Percentiles rank a stretch among this genome's conserved stretches.
These are phyloP conservation scores for Rallus crepitans DNA, from an alignment of 2,797 vertebrate genomes.

Conservation along the genomic window DNA sequence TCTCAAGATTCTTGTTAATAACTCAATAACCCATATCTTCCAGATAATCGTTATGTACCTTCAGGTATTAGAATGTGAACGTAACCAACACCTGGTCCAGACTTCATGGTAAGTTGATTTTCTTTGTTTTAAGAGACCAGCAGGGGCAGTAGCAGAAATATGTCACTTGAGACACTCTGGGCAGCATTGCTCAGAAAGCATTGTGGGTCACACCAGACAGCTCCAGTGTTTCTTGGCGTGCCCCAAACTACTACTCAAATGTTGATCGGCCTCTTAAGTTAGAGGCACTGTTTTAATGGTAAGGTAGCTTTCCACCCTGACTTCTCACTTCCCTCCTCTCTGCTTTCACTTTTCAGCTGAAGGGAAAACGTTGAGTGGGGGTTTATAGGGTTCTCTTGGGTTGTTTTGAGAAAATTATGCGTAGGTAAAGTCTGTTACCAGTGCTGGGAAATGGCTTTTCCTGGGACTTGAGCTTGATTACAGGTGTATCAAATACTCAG, in stretches of 20 bases:
- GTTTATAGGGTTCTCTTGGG: not conserved
- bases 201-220: constrained; percentile 56
- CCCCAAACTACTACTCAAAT: constrained; percentile 68
- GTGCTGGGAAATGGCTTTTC: constrained; percentile 14
- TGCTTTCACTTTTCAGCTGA: not conserved
- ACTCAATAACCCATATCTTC: constrained; percentile 81
- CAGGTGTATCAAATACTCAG: not conserved
- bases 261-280: constrained; percentile 67
- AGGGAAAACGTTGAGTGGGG: not conserved
- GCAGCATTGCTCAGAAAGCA: constrained; percentile 63
- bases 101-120: constrained; percentile 88
- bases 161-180: constrained; percentile 77
- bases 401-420: not conserved
- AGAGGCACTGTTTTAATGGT: constrained; percentile 75
- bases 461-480: not conserved
- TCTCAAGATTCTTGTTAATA: constrained; percentile 73
- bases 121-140: constrained; percentile 78
- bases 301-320: constrained; percentile 71
- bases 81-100: constrained; percentile 88
- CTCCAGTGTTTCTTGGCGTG: constrained; percentile 67
- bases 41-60: constrained; percentile 93
- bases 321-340: constrained; percentile 36
- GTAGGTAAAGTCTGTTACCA: not conserved
- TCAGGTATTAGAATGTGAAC: constrained; percentile 91
- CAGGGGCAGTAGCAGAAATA: constrained; percentile 81